A percentile compares a stretch with the other conserved stretches of the same genome.
Conservation (phyloP, 1,140 invertebrate genomes). For the Colletes gigas region DNA sequence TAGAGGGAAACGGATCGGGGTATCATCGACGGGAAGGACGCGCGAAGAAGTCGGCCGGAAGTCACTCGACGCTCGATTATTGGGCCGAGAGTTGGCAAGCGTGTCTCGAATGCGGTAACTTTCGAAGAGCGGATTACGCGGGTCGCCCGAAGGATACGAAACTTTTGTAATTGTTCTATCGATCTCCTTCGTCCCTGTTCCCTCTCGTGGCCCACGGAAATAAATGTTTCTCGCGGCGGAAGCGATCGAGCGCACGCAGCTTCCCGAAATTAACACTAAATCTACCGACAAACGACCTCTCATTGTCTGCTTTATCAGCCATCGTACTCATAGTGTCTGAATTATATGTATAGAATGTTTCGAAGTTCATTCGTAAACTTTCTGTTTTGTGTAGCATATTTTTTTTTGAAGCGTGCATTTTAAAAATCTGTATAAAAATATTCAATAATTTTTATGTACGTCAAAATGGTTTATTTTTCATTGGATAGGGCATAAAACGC, state of each 20-base stretch:
- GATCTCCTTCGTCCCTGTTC: constrained; percentile 40
- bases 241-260: constrained; percentile 52
- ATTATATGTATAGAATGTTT: too few relatives aligned
- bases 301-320: too few relatives aligned
- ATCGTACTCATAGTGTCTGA: too few relatives aligned
- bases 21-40: not conserved
- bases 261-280: constrained; percentile 66
- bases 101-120: constrained; percentile 1
- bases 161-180: constrained; percentile 75
- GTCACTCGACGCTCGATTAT: constrained; percentile 13
- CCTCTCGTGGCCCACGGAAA: constrained; percentile 35
- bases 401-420: too few relatives aligned
- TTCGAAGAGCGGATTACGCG: constrained; percentile 23
- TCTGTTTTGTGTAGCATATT: too few relatives aligned
- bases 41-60: not conserved
- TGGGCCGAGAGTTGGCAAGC: not conserved
- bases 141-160: constrained; percentile 59
- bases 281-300: too few relatives aligned
- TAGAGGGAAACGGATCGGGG: not conserved
- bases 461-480: too few relatives aligned
- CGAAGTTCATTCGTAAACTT: too few relatives aligned
- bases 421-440: too few relatives aligned
- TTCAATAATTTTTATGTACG: too few relatives aligned
- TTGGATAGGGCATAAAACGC: too few relatives aligned
- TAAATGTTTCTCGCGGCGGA: constrained; percentile 58